Percentiles rank a stretch among this genome's conserved stretches.
phyloP scores from a whole-genome alignment of 23 tunicate genomes.

The Pegea sp. region DNA sequence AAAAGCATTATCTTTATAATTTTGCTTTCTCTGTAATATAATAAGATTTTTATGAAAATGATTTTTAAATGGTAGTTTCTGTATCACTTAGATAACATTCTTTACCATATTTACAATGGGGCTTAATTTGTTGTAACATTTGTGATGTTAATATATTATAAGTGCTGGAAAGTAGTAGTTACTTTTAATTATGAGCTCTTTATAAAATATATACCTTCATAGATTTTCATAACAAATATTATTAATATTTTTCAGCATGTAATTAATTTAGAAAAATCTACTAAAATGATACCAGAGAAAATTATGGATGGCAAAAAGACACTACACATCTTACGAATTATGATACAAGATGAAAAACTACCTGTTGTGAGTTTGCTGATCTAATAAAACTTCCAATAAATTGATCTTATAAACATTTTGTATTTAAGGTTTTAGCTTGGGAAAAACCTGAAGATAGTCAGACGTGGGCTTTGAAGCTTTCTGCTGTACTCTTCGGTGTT shows the following conservation, averaged over 20 bases:
- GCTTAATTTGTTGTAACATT: neutral
- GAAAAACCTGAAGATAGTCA: slow-evolving; percentile 1
- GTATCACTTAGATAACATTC: no score
- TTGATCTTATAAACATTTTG: neutral
- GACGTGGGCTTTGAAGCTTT: slow-evolving; percentile 1
- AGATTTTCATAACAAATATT: no score
- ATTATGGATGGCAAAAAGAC: slow-evolving; percentile 4
- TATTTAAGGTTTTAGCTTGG: slow-evolving; percentile 4
- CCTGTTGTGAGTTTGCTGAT: slow-evolving; percentile 1
- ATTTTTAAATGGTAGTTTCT: no score
- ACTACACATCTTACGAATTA: neutral
- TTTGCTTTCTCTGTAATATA: no score
- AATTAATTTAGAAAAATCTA: slow-evolving; percentile 4
- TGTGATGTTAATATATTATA: neutral
- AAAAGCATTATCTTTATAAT: no score
- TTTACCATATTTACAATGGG: no score
- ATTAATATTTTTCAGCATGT: slow-evolving; percentile 2
- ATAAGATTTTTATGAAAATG: no score
- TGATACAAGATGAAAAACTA: neutral
- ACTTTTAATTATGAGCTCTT: neutral
- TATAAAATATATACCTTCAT: neutral
- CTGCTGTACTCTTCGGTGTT: slow-evolving; percentile 2
- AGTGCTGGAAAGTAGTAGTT: neutral
- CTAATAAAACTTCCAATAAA: neutral
- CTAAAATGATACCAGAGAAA: slow-evolving; percentile 1